These are phyloP conservation scores for Oxystoma pomonae DNA, from an alignment of 2,888 invertebrate species.

Conservation along the genomic window DNA sequence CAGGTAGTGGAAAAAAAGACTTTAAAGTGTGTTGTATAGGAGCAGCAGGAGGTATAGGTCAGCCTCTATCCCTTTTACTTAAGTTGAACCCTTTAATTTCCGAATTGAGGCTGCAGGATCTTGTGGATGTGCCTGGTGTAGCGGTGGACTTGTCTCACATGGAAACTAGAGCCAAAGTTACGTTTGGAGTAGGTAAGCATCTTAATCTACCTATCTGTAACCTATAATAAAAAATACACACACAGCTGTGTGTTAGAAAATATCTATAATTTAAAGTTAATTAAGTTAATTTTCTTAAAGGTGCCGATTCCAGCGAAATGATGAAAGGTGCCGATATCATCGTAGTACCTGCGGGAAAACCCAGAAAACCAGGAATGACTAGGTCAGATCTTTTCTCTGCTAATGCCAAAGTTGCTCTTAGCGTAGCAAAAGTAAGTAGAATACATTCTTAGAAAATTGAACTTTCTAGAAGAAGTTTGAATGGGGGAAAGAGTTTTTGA, in stretches of 20 bases:
- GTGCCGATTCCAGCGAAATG: constrained; percentile 40
- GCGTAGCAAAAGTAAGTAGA: constrained; percentile 35
- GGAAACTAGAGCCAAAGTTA: constrained; percentile 43
- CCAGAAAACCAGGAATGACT: constrained; percentile 57
- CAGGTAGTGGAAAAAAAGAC: too few species aligned
- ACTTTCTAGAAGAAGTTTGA: too few species aligned
- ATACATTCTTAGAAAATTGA: too few species aligned
- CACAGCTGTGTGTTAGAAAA: too few species aligned
- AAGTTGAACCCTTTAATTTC: constrained; percentile 81
- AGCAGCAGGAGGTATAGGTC: constrained; percentile 93
- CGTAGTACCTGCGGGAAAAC: constrained; percentile 61
- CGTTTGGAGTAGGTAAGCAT: constrained; percentile 35
- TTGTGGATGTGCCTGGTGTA: constrained; percentile 47
- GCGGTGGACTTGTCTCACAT: constrained; percentile 51
- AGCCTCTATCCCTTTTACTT: constrained; percentile 85
- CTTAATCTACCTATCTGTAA: too few species aligned
- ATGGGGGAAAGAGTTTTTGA: too few species aligned
- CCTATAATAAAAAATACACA: too few species aligned
- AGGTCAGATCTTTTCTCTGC: constrained; percentile 56
- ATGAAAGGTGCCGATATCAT: constrained; percentile 61
- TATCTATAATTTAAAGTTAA: too few species aligned
- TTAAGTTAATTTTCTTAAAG: too few species aligned
- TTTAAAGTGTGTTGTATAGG: constrained; percentile 55
- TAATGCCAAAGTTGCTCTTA: constrained; percentile 48
- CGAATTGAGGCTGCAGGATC: constrained; percentile 70